These are phyloP conservation scores for Rotaria macrura DNA, from an alignment of 2,888 invertebrate species.

Conservation along the genomic window DNA sequence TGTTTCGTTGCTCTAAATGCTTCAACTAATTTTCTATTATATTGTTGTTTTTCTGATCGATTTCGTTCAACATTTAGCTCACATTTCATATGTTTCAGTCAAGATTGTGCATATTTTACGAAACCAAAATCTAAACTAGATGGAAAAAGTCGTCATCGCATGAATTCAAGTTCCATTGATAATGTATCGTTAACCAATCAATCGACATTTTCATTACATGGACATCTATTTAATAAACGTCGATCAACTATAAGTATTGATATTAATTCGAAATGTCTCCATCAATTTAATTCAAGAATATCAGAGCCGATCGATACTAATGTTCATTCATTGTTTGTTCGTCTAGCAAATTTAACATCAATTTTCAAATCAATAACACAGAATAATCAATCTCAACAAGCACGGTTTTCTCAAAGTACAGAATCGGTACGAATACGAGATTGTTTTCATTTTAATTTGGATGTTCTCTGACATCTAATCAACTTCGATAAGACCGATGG, in stretches of 20 bases:
- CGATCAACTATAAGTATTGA: neutral
- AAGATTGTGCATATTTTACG: neutral
- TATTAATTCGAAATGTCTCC: neutral
- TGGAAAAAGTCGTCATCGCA: neutral
- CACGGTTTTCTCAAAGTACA: neutral
- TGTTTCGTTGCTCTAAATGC: constrained; percentile 63
- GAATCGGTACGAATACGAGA: neutral
- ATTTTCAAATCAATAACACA: neutral
- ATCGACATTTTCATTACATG: neutral
- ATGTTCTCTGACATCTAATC: too few relatives aligned
- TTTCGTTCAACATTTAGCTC: constrained; percentile 57
- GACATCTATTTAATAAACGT: neutral
- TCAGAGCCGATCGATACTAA: neutral
- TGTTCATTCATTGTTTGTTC: neutral
- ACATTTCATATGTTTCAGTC: neutral
- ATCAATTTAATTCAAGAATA: too few relatives aligned
- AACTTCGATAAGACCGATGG: too few relatives aligned
- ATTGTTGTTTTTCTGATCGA: constrained; percentile 65
- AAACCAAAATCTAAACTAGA: neutral
- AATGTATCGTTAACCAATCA: neutral
- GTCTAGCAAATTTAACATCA: neutral
- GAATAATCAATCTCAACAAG: neutral
- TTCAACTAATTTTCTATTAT: constrained; percentile 66
- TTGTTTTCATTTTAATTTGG: too few relatives aligned
- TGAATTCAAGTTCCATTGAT: neutral